These are phyloP conservation scores for Euzophera pinguis DNA, from an alignment of 2,888 invertebrate species.

Conservation along the genomic window DNA sequence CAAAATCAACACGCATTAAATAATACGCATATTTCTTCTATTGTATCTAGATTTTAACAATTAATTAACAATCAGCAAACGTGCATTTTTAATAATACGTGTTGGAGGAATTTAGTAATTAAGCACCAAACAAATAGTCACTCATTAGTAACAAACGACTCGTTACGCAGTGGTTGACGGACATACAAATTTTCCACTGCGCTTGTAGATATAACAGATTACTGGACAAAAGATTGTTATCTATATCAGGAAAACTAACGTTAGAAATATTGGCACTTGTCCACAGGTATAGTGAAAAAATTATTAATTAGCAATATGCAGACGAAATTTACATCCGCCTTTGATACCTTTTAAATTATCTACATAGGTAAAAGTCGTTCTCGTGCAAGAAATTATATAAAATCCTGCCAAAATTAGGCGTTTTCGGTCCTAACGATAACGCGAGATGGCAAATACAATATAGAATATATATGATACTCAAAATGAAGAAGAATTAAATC, in stretches of 20 bases:
- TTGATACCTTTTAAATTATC: background rate
- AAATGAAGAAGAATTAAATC: too few relatives aligned
- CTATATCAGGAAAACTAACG: slow-evolving; percentile 28
- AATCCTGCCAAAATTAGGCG: too few relatives aligned
- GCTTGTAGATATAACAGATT: slow-evolving; percentile 22
- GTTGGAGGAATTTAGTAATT: slow-evolving; percentile 33
- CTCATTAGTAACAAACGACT: slow-evolving; percentile 22
- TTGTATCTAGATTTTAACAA: background rate
- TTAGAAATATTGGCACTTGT: slow-evolving; percentile 29
- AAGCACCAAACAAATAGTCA: slow-evolving; percentile 12
- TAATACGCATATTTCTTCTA: too few relatives aligned
- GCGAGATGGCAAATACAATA: too few relatives aligned
- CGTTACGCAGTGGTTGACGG: slow-evolving; percentile 36
- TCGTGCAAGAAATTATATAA: too few relatives aligned
- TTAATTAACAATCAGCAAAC: background rate
- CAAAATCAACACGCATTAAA: too few relatives aligned
- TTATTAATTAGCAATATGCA: background rate
- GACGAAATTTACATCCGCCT: background rate
- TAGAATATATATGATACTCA: too few relatives aligned
- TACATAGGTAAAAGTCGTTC: too few relatives aligned
- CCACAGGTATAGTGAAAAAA: slow-evolving; percentile 23
- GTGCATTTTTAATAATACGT: slow-evolving; percentile 7
- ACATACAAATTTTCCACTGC: slow-evolving; percentile 35
- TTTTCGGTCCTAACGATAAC: too few relatives aligned
- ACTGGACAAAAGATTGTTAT: slow-evolving; percentile 37